Conservation (phyloP, 2,113 vertebrate genomes). For the Camelus bactrianus region DNA sequence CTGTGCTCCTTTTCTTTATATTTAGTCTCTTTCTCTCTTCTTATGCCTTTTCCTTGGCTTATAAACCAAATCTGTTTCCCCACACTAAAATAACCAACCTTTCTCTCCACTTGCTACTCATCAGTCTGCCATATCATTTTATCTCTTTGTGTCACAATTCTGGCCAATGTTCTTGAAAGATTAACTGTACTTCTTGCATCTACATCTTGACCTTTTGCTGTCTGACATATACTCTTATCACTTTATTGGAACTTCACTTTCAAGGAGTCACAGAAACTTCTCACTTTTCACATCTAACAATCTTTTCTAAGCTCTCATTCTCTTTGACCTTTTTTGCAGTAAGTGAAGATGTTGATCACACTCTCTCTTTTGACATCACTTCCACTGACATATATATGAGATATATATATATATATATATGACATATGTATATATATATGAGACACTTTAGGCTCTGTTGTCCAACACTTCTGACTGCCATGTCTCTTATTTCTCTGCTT, state of each 20-base stretch:
- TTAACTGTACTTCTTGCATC: not conserved
- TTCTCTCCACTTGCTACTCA: not conserved
- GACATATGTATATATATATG: too few species aligned
- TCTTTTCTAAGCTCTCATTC: not conserved
- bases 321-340: not conserved
- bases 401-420: not conserved
- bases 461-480: not conserved
- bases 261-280: not conserved
- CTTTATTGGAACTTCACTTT: not conserved
- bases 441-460: not conserved
- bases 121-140: not conserved
- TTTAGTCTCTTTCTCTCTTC: not conserved
- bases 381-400: not conserved
- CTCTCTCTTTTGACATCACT: not conserved
- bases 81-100: not conserved
- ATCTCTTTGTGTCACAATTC: not conserved
- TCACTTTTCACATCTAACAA: not conserved
- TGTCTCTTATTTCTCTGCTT: conserved; percentile 14
- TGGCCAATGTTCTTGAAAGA: not conserved
- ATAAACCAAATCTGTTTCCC: not conserved
- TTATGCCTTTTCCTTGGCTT: not conserved
- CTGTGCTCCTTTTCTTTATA: not conserved
- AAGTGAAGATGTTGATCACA: not conserved
- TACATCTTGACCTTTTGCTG: not conserved
- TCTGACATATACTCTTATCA: not conserved